Percentiles rank a stretch among this genome's conserved stretches.
Conservation (phyloP, 2,113 vertebrate species). For the Zosterops japonicus region DNA sequence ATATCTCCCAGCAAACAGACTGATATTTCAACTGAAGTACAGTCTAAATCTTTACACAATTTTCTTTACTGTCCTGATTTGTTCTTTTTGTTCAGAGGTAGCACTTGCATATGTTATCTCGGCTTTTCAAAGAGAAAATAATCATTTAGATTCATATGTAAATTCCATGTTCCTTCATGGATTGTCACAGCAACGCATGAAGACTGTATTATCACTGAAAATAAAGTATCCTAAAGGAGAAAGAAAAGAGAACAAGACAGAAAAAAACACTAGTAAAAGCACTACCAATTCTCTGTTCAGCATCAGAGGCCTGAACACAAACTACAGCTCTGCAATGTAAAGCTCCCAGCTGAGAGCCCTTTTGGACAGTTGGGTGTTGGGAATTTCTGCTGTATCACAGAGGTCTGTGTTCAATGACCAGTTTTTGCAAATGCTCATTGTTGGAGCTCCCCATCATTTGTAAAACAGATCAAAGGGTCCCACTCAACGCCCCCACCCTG, state of each 20-base stretch:
- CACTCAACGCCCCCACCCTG: not conserved
- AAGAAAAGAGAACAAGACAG: not conserved
- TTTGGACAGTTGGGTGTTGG: not conserved
- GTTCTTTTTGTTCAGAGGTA: not conserved
- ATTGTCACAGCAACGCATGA: not conserved
- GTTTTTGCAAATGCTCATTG: constrained; percentile 33
- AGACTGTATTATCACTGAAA: not conserved
- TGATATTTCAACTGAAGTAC: not conserved
- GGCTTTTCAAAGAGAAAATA: not conserved
- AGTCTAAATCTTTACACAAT: not conserved
- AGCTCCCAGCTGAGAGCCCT: not conserved
- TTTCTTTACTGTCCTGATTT: not conserved
- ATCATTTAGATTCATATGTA: not conserved
- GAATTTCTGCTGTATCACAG: not conserved
- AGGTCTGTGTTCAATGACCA: not conserved
- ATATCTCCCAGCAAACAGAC: not conserved
- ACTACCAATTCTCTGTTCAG: not conserved
- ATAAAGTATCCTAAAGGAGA: not conserved
- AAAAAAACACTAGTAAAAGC: not conserved
- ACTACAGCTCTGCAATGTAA: not conserved
- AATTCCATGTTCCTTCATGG: not conserved
- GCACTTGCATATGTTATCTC: not conserved
- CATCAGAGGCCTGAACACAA: not conserved
- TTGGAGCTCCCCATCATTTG: constrained; percentile 9
- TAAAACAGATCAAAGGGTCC: constrained; percentile 33